Evolutionary conservation across 1,140 invertebrate genomes (phyloP), one percentile per base, ranked within the genome.

Genomic region (Drosophila gunungcola): DNA sequence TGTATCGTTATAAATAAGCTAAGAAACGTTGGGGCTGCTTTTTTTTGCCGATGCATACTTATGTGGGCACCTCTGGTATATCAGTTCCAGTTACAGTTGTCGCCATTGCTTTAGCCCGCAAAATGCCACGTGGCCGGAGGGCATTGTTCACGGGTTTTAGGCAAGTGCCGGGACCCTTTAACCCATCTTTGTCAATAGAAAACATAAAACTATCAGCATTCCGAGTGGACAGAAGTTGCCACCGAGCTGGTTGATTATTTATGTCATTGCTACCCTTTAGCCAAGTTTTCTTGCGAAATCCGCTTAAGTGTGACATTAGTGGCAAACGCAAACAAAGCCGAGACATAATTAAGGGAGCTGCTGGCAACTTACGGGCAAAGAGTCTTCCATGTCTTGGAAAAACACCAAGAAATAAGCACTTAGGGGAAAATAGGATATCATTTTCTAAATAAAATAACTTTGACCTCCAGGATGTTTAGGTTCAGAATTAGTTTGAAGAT

Each of bases 171-270:
- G 21, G 36, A 45, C 46, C 34, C 41, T 12, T 46, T 36, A 36
- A 52, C 42, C 51, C 64, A 45, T 48, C 58, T 32, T 60, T 74
- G 51, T 65, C 74, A 74, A 69, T 32, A 38, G 43, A 45, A 78
- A 81, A 86, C 82, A 86, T 86, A 88, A 86, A 86, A 86, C 83
- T 86, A 86, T 86, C 83, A 88, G 60, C 82, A 63, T 75, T 70
- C 46, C 48, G 55, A 86, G 67, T 70, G 61, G 74, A 27, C 64
- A 65, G 46, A 38, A 67, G 57, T 51, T 54, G 43, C 38, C 13
- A 16, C 53, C 49, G 6, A 41, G 51, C 49, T 77, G 63, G 51
- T 77, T 70, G 72, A 51, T 78, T 86, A 77, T 82, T 82, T 78
- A 73, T 82, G 79, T 67, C 65, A 73, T 16, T 81, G 81, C 75